Evolutionary conservation across 2,113 vertebrate genomes (phyloP).

Genomic region (Rhombomys opimus): DNA sequence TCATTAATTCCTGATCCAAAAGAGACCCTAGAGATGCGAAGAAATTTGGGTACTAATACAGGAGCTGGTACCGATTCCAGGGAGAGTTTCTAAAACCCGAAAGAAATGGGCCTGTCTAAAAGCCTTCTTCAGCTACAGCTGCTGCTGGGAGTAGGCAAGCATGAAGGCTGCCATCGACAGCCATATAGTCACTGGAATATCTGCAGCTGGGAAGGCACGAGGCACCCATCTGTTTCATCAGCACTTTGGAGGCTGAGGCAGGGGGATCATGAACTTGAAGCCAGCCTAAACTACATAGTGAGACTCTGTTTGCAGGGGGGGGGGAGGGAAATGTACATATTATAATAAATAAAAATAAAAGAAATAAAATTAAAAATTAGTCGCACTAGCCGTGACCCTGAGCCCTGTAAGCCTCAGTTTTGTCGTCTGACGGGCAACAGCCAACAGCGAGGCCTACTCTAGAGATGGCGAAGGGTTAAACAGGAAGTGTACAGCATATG

Average conservation of each 20-base stretch:
- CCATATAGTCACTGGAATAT: neutral
- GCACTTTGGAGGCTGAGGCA: neutral
- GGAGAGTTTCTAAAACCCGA: conserved; percentile 5
- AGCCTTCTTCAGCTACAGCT: neutral
- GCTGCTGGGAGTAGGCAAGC: neutral
- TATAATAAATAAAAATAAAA: no score
- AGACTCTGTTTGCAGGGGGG: neutral
- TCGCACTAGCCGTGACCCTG: neutral
- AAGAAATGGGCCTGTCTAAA: neutral
- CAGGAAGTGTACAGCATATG: neutral
- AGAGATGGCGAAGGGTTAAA: neutral
- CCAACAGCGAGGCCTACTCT: neutral
- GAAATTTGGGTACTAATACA: neutral
- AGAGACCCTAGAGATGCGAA: neutral
- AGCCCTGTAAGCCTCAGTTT: neutral
- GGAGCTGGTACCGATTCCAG: neutral
- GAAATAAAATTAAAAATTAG: neutral
- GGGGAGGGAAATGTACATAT: no score
- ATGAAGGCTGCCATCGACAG: no score
- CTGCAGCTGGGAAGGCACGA: neutral
- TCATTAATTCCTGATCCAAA: conserved; percentile 26
- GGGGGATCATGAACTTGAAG: neutral
- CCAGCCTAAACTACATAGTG: neutral
- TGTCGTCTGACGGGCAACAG: neutral
- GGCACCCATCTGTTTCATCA: neutral